These are phyloP conservation scores for Folsomia candida DNA, from an alignment of 2,888 invertebrate genomes.

Conservation along the genomic window DNA sequence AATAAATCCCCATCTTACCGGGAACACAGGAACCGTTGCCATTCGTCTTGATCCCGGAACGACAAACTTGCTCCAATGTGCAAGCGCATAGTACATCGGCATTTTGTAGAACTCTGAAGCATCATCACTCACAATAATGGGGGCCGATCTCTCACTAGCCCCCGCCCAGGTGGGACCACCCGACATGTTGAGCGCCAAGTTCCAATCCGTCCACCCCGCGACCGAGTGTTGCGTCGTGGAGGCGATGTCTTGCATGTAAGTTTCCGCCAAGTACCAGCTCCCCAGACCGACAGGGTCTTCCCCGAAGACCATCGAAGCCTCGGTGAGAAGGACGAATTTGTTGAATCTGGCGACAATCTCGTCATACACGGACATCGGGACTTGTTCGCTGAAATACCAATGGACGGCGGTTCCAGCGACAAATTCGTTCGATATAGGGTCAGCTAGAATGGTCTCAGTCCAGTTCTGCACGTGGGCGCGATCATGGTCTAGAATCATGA, in stretches of 20 bases:
- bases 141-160: conserved; percentile 56
- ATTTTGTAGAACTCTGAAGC: conserved; percentile 57
- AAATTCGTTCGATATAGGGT: conserved; percentile 43
- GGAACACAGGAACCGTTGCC: too few species aligned
- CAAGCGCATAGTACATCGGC: conserved; percentile 60
- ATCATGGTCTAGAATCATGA: conserved; percentile 54
- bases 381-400: too few species aligned
- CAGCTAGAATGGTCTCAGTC: conserved; percentile 47
- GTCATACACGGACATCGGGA: too few species aligned
- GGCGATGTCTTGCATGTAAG: too few species aligned
- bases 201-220: conserved; percentile 61
- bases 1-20: too few species aligned
- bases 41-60: conserved; percentile 1
- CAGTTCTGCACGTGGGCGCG: conserved; percentile 47
- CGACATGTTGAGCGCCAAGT: conserved; percentile 56
- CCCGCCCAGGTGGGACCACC: conserved; percentile 60
- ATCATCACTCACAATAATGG: conserved; percentile 59
- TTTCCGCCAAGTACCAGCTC: too few species aligned
- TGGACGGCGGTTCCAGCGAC: conserved; percentile 68
- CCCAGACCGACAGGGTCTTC: too few species aligned
- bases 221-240: too few species aligned
- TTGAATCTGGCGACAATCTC: too few species aligned
- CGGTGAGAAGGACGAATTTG: too few species aligned
- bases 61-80: too few species aligned
- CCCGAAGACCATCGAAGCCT: too few species aligned